Evolutionary conservation across 1,140 invertebrate species (phyloP).

Genomic region (Solenopsis fugax): DNA sequence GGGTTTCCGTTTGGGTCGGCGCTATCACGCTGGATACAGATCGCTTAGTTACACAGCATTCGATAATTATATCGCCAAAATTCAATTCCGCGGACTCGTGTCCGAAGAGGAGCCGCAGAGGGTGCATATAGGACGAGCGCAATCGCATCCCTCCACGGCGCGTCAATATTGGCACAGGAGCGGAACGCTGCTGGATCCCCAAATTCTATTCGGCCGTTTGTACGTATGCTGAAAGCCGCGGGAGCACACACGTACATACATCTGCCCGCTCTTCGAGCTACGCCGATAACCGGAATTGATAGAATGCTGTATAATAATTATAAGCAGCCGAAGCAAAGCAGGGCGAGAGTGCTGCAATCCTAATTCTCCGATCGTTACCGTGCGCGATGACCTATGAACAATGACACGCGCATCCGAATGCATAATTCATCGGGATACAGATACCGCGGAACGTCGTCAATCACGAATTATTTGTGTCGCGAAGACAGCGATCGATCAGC

Average conservation of each 20-base stretch:
- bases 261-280: background rate
- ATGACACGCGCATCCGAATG: constrained; percentile 46
- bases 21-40: constrained; percentile 49
- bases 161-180: constrained; percentile 73
- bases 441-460: constrained; percentile 61
- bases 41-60: constrained; percentile 53
- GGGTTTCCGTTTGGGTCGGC: constrained; percentile 10
- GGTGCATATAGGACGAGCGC: constrained; percentile 48
- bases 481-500: constrained; percentile 23
- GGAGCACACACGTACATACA: background rate
- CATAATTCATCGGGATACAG: constrained; percentile 60
- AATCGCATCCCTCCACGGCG: constrained; percentile 59
- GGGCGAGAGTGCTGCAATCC: constrained; percentile 32
- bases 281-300: constrained; percentile 68
- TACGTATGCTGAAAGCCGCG: constrained; percentile 38
- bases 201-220: constrained; percentile 59
- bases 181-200: constrained; percentile 57
- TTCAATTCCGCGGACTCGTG: constrained; percentile 44
- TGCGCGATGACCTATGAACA: background rate
- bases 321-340: constrained; percentile 31
- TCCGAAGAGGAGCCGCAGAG: constrained; percentile 51
- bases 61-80: constrained; percentile 63
- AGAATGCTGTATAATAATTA: constrained; percentile 72
- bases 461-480: constrained; percentile 60
- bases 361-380: constrained; percentile 64